Percentiles rank a stretch among this genome's conserved stretches.
Conservation (phyloP, 2,888 invertebrate genomes). For the Fragum whitleyi region DNA sequence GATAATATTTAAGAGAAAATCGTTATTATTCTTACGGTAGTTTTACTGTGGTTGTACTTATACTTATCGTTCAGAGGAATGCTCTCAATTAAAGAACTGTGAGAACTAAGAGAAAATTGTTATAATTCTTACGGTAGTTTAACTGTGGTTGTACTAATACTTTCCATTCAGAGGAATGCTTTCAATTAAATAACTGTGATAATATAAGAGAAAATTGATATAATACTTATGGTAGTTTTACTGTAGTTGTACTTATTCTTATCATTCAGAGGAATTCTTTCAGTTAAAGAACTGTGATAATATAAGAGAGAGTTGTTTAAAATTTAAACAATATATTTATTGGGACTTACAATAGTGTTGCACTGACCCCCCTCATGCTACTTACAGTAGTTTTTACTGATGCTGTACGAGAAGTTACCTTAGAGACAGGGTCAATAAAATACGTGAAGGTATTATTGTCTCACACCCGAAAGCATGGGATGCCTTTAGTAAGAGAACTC, state of each 20-base stretch:
- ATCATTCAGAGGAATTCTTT: no score
- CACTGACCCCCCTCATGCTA: no score
- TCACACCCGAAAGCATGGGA: neutral
- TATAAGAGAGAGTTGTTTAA: slow-evolving; percentile 90
- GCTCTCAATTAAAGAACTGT: neutral
- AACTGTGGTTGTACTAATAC: no score
- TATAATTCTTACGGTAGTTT: slow-evolving; percentile 89
- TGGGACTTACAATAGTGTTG: no score
- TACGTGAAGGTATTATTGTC: slow-evolving; percentile 76
- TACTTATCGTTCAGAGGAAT: neutral
- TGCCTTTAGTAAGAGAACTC: neutral
- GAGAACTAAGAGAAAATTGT: no score
- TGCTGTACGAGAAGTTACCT: slow-evolving; percentile 74
- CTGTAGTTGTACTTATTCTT: no score
- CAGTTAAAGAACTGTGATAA: no score
- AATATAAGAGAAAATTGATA: slow-evolving; percentile 89
- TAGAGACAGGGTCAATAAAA: slow-evolving; percentile 59
- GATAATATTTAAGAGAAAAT: no score
- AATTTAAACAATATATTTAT: slow-evolving; percentile 89
- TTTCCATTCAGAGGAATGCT: no score
- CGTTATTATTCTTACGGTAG: no score
- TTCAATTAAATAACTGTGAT: slow-evolving; percentile 88
- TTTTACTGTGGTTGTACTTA: slow-evolving; percentile 85
- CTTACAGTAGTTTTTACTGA: slow-evolving; percentile 87
- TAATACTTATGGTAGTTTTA: slow-evolving; percentile 89